These are phyloP conservation scores for Zaprionus lachaisei DNA, from an alignment of 1,140 invertebrate species.

Conservation along the genomic window DNA sequence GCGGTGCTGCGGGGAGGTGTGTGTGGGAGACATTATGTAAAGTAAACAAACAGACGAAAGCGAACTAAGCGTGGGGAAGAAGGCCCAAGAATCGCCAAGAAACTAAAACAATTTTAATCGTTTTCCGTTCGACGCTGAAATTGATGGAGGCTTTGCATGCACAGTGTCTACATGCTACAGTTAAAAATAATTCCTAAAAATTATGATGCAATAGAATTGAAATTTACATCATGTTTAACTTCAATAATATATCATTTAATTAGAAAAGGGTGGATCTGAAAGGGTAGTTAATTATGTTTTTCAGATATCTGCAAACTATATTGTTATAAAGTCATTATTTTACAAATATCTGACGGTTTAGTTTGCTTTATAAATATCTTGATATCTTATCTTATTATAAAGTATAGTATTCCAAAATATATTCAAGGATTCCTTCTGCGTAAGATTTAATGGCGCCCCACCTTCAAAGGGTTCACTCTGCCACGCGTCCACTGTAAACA, in stretches of 20 bases:
- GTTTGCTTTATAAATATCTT: too few species aligned
- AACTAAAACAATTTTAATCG: constrained; percentile 69
- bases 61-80: constrained; percentile 34
- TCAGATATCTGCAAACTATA: not conserved
- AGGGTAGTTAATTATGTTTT: not conserved
- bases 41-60: constrained; percentile 60
- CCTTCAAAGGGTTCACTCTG: not conserved
- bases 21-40: constrained; percentile 52
- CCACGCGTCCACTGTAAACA: too few species aligned
- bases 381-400: too few species aligned
- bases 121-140: constrained; percentile 50
- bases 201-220: not conserved
- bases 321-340: too few species aligned
- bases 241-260: not conserved
- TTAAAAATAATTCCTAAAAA: not conserved
- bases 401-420: not conserved
- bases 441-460: not conserved
- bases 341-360: too few species aligned
- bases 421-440: not conserved
- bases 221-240: not conserved
- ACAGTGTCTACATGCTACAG: constrained; percentile 32
- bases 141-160: constrained; percentile 51
- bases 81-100: constrained; percentile 34
- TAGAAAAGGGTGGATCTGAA: too few species aligned
- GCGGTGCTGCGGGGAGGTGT: not conserved